Conservation (phyloP, 2,888 invertebrate genomes). For the Ptilodon capucinus region DNA sequence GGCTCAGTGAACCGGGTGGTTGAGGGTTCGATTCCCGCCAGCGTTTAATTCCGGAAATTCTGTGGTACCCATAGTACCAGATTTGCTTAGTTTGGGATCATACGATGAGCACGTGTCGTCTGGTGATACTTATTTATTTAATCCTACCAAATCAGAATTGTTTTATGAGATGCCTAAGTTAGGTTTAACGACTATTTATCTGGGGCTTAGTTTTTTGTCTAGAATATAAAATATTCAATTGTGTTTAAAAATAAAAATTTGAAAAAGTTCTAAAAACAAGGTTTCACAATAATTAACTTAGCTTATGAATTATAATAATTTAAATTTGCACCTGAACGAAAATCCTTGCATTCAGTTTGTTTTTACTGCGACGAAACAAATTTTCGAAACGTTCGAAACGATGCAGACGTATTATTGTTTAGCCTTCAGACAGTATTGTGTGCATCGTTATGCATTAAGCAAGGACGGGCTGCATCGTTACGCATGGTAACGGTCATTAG, state of each 20-base stretch:
- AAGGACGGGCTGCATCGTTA: slow-evolving; percentile 32
- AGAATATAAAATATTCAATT: too few species aligned
- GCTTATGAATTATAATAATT: not conserved
- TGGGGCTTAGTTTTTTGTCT: too few species aligned
- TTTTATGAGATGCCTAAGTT: too few species aligned
- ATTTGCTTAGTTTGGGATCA: too few species aligned
- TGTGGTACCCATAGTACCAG: too few species aligned
- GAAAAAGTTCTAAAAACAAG: not conserved
- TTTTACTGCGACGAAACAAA: slow-evolving; percentile 13
- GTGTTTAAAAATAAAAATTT: not conserved
- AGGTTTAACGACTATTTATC: too few species aligned
- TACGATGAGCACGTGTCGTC: too few species aligned
- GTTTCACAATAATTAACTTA: not conserved
- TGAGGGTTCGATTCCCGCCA: too few species aligned
- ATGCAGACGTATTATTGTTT: slow-evolving; percentile 25
- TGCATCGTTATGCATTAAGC: slow-evolving; percentile 33
- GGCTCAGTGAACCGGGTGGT: too few species aligned
- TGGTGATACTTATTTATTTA: too few species aligned
- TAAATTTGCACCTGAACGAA: not conserved
- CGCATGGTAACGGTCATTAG: slow-evolving; percentile 27
- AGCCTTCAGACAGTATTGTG: slow-evolving; percentile 34
- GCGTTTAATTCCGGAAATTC: too few species aligned
- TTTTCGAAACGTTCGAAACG: slow-evolving; percentile 17
- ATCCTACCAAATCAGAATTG: too few species aligned
- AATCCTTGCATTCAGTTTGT: not conserved